Percentiles rank a stretch among this genome's conserved stretches.
These are phyloP conservation scores for Hippolais icterina DNA, from an alignment of 2,113 vertebrate species.

Conservation along the genomic window DNA sequence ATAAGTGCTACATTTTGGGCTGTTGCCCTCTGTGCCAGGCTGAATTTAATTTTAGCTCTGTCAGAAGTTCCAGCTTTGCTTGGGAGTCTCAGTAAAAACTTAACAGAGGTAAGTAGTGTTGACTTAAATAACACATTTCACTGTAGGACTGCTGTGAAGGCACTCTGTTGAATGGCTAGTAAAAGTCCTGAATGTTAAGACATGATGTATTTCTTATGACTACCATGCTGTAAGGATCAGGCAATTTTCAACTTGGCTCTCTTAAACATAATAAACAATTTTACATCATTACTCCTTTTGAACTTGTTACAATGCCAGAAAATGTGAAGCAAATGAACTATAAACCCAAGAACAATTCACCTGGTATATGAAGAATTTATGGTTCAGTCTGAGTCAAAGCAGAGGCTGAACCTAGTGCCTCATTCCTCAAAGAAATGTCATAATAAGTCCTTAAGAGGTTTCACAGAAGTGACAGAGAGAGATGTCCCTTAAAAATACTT, in stretches of 20 bases:
- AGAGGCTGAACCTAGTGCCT: not conserved
- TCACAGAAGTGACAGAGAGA: not conserved
- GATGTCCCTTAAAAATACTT: not conserved
- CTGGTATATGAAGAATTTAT: not conserved
- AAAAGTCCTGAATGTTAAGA: not conserved
- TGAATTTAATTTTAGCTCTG: not conserved
- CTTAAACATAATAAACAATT: not conserved
- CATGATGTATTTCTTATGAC: not conserved
- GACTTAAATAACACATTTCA: not conserved
- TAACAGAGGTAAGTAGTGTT: not conserved
- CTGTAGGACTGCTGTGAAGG: not conserved
- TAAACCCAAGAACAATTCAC: not conserved
- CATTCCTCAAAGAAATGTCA: not conserved
- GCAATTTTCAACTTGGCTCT: not conserved
- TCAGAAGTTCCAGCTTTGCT: not conserved
- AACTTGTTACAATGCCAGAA: not conserved
- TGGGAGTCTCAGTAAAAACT: not conserved
- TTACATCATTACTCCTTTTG: not conserved
- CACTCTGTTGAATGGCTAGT: not conserved
- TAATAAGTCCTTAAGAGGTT: not conserved
- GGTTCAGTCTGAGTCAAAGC: not conserved
- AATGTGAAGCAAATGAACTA: not conserved
- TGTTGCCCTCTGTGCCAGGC: not conserved
- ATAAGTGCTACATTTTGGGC: not conserved
- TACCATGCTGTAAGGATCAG: not conserved